A percentile compares a stretch with the other conserved stretches of the same genome.
Evolutionary conservation across 2,113 vertebrate species (phyloP).

Genomic region (Orientallactaga bullata): DNA sequence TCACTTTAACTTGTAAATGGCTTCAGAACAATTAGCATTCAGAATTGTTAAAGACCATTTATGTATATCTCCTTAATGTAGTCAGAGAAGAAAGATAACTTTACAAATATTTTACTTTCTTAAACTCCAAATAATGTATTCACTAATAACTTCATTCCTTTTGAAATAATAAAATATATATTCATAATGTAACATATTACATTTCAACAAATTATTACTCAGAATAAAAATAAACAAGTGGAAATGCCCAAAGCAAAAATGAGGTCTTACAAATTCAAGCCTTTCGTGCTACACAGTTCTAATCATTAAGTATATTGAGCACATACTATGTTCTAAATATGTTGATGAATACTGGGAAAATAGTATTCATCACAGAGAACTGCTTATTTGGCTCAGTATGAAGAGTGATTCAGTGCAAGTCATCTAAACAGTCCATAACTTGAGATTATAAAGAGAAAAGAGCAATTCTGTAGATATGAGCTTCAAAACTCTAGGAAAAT

Average conservation of each 20-base stretch:
- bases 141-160: neutral
- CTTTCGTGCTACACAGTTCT: neutral
- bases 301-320: neutral
- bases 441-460: neutral
- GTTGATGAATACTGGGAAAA: neutral
- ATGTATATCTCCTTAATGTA: neutral
- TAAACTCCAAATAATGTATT: neutral
- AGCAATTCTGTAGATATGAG: too few relatives aligned
- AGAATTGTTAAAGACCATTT: neutral
- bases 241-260: neutral
- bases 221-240: neutral
- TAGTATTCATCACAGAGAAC: neutral
- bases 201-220: neutral
- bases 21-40: neutral
- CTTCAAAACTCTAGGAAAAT: neutral
- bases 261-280: neutral
- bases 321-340: neutral
- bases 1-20: neutral
- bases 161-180: neutral
- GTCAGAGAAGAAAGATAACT: neutral
- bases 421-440: neutral
- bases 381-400: neutral
- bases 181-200: neutral
- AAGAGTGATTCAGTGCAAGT: neutral
- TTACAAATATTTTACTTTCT: conserved; percentile 7